phyloP scores from a whole-genome alignment of 1,140 invertebrate species.

The Drosophila biarmipes region DNA sequence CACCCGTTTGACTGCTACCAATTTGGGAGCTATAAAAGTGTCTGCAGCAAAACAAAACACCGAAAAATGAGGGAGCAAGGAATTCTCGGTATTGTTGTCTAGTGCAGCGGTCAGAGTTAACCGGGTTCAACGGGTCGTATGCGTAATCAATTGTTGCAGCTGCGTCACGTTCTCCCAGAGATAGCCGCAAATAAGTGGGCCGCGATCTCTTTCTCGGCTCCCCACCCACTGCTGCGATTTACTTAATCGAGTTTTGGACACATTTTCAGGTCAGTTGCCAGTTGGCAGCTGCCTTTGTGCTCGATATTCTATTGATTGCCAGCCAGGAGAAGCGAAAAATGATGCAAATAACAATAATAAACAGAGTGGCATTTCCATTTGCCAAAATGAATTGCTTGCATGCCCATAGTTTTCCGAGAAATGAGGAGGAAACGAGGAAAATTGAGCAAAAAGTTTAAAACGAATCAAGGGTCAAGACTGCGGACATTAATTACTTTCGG shows the following conservation, averaged over 20 bases:
- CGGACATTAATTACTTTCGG: conserved; percentile 44
- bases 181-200: conserved; percentile 24
- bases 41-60: conserved; percentile 62
- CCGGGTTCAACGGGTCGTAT: conserved; percentile 65
- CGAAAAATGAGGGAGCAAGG: conserved; percentile 4
- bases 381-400: conserved; percentile 4
- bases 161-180: conserved; percentile 47
- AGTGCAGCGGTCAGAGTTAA: conserved; percentile 51
- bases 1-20: conserved; percentile 29
- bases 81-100: conserved; percentile 36
- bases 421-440: background rate
- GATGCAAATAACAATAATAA: conserved; percentile 29
- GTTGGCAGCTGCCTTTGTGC: conserved; percentile 63
- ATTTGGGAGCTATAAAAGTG: conserved; percentile 73
- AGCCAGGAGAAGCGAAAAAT: conserved; percentile 27
- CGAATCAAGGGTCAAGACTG: conserved; percentile 29
- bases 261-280: conserved; percentile 81
- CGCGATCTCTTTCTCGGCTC: conserved; percentile 2
- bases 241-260: conserved; percentile 73
- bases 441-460: conserved; percentile 12
- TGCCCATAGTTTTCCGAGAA: conserved; percentile 8
- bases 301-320: conserved; percentile 58
- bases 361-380: conserved; percentile 34
- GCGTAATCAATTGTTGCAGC: conserved; percentile 79
- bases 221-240: conserved; percentile 60